Evolutionary conservation across 2,888 invertebrate genomes (phyloP).

Genomic region (Calliphora vomitoria): DNA sequence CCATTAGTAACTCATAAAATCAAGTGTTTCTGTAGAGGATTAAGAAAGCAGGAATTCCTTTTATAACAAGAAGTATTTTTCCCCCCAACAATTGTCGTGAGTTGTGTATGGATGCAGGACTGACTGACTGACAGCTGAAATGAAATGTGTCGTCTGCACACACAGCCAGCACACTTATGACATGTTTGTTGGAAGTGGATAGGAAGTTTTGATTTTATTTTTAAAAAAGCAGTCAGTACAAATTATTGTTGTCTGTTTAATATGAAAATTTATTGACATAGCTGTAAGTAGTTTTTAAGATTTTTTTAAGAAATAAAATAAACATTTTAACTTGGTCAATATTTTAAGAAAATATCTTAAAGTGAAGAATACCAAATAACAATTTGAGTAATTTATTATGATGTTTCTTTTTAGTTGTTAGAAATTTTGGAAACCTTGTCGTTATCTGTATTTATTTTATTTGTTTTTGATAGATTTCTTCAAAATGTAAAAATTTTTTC

Average conservation of each 20-base stretch:
- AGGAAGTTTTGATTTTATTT: too few species aligned
- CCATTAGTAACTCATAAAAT: constrained; percentile 62
- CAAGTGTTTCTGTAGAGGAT: constrained; percentile 48
- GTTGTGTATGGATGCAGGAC: constrained; percentile 2
- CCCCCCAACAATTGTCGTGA: constrained; percentile 24
- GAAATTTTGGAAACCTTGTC: too few species aligned
- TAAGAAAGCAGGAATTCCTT: constrained; percentile 44
- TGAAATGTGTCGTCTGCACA: constrained; percentile 56
- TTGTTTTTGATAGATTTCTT: too few species aligned
- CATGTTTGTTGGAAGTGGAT: constrained; percentile 48
- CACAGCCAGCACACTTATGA: constrained; percentile 49
- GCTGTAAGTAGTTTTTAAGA: too few species aligned
- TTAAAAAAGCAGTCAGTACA: not conserved
- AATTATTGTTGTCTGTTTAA: not conserved
- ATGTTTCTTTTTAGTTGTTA: too few species aligned
- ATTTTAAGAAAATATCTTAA: too few species aligned
- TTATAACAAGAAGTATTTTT: constrained; percentile 24
- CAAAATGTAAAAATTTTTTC: too few species aligned
- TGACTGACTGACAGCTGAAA: not conserved
- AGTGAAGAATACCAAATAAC: too few species aligned
- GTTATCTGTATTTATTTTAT: too few species aligned
- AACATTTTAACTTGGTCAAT: too few species aligned
- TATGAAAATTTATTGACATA: not conserved
- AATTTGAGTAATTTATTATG: too few species aligned
- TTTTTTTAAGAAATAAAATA: too few species aligned